Evolutionary conservation across 1,140 invertebrate species (phyloP), one percentile per base, ranked within the genome.

Genomic region (Cotesia glomerata): DNA sequence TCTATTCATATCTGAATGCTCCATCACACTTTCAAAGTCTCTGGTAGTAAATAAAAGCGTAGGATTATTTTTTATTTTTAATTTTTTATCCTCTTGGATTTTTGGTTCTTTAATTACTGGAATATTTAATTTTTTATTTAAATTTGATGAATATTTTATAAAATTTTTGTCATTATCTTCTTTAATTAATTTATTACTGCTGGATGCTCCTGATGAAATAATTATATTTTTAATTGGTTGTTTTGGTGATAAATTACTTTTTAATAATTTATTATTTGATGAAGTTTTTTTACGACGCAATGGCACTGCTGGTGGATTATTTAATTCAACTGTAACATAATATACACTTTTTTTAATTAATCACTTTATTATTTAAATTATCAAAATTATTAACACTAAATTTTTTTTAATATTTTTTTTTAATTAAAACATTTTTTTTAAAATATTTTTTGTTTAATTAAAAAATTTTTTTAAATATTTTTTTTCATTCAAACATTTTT

Each of bases 1-100:
- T 68, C 58, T 63, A 56, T 36, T n/a, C 36, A n/a, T 32, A 4
- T 64, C 65, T 63, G 49, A 36, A n/a, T 3, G 36, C 36, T 71
- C 18, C 56, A 86, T 82, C 0, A 86, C 84, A 4, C 78, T 74
- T n/a, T 86, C 73, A 45, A 83, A 85, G 61, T 87, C 85, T 61
- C 80, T 74, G 7, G 80, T 69, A 0, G 85, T 87, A 52, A 87
- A 87, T 26, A 81, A 80, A 5, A 87, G 39, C 2, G 85, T 66
- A 14, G 79, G 78, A 69, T 79, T 80, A 34, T 75, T 74, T 35
- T n/a, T 62, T 35, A 4, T 34, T 26, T 32, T 11, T 26, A 26
- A 26, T 26, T 26, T 35, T 68, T 68, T 35, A 34, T 32, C n/a
- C n/a, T 14, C n/a, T 56, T 5, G n/a, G 5, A 7, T 56, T 14